phyloP scores from a whole-genome alignment of 1,140 invertebrate species.

The Lysiphlebus fabarum region DNA sequence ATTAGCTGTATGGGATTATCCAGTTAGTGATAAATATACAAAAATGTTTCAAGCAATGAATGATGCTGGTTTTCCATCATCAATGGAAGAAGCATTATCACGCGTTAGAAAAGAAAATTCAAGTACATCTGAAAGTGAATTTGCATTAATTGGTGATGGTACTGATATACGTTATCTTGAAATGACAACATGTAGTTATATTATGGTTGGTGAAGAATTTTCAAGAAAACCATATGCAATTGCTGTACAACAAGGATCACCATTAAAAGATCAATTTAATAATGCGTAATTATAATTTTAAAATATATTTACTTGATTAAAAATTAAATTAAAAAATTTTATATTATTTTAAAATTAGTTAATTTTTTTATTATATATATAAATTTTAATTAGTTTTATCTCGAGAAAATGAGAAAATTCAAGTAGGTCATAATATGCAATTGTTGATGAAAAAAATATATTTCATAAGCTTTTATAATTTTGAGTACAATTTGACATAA shows the following conservation, averaged over 20 bases:
- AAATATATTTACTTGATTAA: no score
- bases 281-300: constrained; percentile 88
- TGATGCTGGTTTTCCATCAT: constrained; percentile 77
- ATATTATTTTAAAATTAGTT: not conserved
- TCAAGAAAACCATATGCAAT: constrained; percentile 95
- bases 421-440: no score
- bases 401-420: no score
- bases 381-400: not conserved
- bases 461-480: no score
- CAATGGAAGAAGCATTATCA: constrained; percentile 72
- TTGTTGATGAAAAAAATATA: no score
- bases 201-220: constrained; percentile 92
- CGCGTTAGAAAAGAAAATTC: constrained; percentile 67
- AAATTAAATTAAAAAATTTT: no score
- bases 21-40: constrained; percentile 96
- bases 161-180: constrained; percentile 85
- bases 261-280: constrained; percentile 86
- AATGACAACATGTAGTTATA: constrained; percentile 86
- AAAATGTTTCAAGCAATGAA: constrained; percentile 98
- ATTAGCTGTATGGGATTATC: constrained; percentile 97
- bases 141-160: constrained; percentile 92
- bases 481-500: no score
- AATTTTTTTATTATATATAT: not conserved
- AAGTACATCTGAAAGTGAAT: constrained; percentile 75
- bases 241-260: constrained; percentile 92